Conservation (phyloP, 2,113 vertebrate genomes). For the Cavia porcellus region DNA sequence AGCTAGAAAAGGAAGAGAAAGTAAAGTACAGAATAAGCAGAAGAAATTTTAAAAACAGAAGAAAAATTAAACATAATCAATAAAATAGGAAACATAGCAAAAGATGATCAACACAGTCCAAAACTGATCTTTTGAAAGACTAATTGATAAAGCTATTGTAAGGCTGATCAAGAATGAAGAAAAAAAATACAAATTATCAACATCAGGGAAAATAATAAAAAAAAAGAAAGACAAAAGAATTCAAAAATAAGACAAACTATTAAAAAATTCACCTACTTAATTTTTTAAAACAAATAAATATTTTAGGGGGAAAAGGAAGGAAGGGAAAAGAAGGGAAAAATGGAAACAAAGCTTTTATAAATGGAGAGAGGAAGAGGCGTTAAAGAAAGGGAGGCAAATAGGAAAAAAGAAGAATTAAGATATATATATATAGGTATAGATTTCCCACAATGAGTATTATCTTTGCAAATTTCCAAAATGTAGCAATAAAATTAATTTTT, state of each 20-base stretch:
- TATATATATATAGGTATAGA: not conserved
- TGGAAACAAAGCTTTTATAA: not conserved
- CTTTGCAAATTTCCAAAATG: not conserved
- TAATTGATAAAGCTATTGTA: not conserved
- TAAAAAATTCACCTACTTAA: not conserved
- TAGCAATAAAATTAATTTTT: not conserved
- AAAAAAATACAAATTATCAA: not conserved
- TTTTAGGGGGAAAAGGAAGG: not conserved
- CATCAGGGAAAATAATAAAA: not conserved
- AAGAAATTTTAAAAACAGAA: not conserved
- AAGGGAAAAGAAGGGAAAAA: not conserved
- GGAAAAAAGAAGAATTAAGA: not conserved
- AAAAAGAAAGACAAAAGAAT: not conserved
- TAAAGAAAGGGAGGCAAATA: not conserved
- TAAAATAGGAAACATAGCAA: conserved; percentile 2
- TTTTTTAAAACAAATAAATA: not conserved
- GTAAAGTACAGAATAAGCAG: conserved; percentile 24
- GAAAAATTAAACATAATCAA: not conserved
- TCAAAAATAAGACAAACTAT: not conserved
- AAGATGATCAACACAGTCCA: not conserved
- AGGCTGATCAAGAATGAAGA: not conserved
- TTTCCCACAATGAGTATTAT: not conserved
- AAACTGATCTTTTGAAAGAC: conserved; percentile 17
- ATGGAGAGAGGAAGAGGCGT: not conserved
- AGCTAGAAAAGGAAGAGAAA: not conserved